These are phyloP conservation scores for Catharus minimus DNA, from an alignment of 2,113 vertebrate genomes.

Conservation along the genomic window DNA sequence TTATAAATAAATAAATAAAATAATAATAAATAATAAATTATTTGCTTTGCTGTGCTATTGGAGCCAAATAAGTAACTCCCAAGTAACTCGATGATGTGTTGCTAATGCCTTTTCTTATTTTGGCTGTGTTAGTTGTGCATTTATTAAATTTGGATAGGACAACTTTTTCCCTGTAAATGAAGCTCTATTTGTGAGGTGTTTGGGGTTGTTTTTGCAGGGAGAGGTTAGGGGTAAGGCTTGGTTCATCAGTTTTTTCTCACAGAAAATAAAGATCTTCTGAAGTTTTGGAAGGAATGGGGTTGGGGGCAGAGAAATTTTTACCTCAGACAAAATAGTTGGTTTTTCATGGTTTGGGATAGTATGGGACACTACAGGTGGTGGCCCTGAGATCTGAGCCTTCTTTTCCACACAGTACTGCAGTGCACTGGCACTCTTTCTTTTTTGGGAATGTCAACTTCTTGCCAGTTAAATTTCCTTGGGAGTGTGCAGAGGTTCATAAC, in stretches of 20 bases:
- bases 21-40: too few species aligned
- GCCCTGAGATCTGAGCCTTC: neutral
- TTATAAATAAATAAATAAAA: too few species aligned
- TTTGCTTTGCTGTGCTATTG: neutral
- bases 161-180: neutral
- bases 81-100: neutral
- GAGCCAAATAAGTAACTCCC: neutral
- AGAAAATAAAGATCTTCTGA: neutral
- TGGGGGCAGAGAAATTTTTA: neutral
- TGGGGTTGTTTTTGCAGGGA: fast-evolving
- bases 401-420: neutral
- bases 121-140: neutral
- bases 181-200: neutral
- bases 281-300: neutral
- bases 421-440: neutral
- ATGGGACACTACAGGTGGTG: neutral
- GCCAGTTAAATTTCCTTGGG: neutral
- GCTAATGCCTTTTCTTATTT: neutral
- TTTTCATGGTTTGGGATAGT: neutral
- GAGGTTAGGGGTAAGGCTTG: fast-evolving
- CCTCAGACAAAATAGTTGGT: neutral
- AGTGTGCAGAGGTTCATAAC: neutral
- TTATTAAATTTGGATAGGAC: neutral
- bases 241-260: neutral
- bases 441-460: neutral